A percentile compares a stretch with the other conserved stretches of the same genome.
These are phyloP conservation scores for Homarus americanus DNA, from an alignment of 1,140 invertebrate species.

Conservation along the genomic window DNA sequence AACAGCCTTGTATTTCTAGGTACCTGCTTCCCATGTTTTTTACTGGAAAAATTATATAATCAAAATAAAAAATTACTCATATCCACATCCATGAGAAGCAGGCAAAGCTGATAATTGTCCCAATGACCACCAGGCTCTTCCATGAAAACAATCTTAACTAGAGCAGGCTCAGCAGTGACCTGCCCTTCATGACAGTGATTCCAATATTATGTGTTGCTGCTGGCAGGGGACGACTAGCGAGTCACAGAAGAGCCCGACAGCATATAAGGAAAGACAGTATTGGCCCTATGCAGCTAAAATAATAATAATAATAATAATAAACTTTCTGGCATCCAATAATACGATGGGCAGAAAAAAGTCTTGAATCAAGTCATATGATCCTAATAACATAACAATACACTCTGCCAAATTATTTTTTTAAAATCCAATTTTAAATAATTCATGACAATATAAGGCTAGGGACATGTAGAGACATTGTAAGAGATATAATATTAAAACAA, in stretches of 20 bases:
- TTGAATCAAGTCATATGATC: constrained; percentile 1
- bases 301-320: constrained; percentile 33
- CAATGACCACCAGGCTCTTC: constrained; percentile 52
- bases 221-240: constrained; percentile 49
- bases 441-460: constrained; percentile 56
- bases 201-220: constrained; percentile 28
- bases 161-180: constrained; percentile 6
- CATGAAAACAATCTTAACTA: constrained; percentile 7
- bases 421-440: constrained; percentile 57
- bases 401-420: background rate
- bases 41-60: constrained; percentile 40
- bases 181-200: constrained; percentile 20
- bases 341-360: background rate
- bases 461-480: constrained; percentile 57
- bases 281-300: constrained; percentile 48
- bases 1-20: constrained; percentile 62
- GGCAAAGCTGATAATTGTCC: constrained; percentile 47
- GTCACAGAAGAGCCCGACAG: constrained; percentile 50
- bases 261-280: constrained; percentile 25
- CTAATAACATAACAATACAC: constrained; percentile 20
- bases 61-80: constrained; percentile 27
- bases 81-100: constrained; percentile 38
- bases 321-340: constrained; percentile 5
- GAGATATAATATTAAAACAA: constrained; percentile 62
- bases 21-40: constrained; percentile 50